These are phyloP conservation scores for Wiebesia pumilae DNA, from an alignment of 1,140 invertebrate species.

Conservation along the genomic window DNA sequence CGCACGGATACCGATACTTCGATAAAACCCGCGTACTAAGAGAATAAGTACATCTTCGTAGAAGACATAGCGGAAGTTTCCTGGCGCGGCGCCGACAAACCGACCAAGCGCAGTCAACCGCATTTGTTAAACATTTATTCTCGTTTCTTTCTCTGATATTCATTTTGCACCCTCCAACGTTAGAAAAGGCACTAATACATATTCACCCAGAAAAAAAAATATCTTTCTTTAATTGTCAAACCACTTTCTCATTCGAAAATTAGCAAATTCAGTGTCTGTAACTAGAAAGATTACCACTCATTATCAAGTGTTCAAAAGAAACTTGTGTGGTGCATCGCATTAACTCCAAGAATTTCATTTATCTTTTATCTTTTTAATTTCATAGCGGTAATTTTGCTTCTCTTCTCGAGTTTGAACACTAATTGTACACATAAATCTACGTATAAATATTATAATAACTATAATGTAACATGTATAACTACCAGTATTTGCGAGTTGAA, in stretches of 20 bases:
- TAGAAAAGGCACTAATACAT: background rate
- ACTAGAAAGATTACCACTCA: slow-evolving; percentile 21
- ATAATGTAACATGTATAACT: too few relatives aligned
- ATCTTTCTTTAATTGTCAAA: slow-evolving; percentile 24
- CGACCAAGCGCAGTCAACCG: background rate
- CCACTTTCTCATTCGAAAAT: slow-evolving; percentile 1
- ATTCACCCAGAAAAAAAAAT: background rate
- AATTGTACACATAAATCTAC: too few relatives aligned
- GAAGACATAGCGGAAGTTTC: background rate
- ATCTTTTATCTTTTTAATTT: background rate
- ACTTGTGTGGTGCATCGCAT: background rate
- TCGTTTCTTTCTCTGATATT: background rate
- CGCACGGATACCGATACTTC: background rate
- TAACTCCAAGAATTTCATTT: background rate
- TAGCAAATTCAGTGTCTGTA: background rate
- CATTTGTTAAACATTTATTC: slow-evolving; percentile 33
- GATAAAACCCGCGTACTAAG: background rate
- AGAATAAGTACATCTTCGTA: background rate
- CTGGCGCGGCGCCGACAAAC: background rate
- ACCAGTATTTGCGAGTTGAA: background rate
- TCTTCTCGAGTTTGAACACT: background rate
- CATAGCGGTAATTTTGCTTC: background rate
- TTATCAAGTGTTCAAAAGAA: background rate
- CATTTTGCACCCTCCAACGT: background rate
- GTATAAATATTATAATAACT: too few relatives aligned